phyloP scores from a whole-genome alignment of 2,888 invertebrate species.

The Megastigmus dorsalis region DNA sequence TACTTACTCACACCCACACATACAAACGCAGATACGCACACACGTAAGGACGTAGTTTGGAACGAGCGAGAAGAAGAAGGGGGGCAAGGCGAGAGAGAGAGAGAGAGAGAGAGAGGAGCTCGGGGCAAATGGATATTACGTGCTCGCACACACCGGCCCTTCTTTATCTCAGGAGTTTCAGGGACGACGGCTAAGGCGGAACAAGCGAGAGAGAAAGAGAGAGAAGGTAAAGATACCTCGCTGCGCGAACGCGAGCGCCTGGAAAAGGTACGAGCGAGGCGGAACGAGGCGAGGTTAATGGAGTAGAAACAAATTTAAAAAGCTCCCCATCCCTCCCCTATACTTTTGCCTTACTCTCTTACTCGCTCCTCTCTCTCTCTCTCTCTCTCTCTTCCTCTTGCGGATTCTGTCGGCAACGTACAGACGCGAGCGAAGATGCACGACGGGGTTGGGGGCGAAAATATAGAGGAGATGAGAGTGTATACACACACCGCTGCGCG shows the following conservation, averaged over 20 bases:
- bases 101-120: neutral
- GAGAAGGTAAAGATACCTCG: constrained; percentile 29
- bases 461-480: neutral
- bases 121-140: constrained; percentile 62
- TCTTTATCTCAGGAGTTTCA: constrained; percentile 51
- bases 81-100: neutral
- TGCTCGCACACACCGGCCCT: constrained; percentile 50
- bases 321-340: constrained; percentile 53
- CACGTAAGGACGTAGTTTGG: neutral
- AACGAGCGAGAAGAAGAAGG: neutral
- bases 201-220: neutral
- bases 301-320: constrained; percentile 69
- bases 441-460: neutral
- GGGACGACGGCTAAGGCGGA: constrained; percentile 5
- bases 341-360: too few relatives aligned
- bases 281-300: constrained; percentile 64
- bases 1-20: neutral
- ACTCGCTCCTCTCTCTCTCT: too few relatives aligned
- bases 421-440: constrained; percentile 23
- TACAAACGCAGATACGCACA: neutral
- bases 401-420: neutral
- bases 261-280: constrained; percentile 34
- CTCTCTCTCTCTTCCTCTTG: neutral
- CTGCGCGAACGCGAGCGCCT: constrained; percentile 16
- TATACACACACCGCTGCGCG: neutral